Conservation (phyloP, 2,797 vertebrate species). For the Lagorchestes hirsutus region DNA sequence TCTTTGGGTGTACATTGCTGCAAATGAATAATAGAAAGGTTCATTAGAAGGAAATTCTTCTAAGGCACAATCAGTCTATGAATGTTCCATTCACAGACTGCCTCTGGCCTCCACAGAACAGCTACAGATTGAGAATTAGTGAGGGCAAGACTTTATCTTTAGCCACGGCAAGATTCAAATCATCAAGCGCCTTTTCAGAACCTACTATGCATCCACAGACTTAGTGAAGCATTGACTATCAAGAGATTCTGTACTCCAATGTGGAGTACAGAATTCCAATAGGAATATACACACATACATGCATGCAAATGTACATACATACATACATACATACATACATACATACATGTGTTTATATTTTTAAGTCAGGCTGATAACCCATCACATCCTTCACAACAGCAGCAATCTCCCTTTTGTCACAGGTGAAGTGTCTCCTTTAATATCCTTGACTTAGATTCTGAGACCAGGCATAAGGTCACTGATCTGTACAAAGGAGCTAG, state of each 20-base stretch:
- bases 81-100: slow-evolving; percentile 79
- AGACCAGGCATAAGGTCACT: background rate
- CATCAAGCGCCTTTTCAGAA: background rate
- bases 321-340: too few relatives aligned
- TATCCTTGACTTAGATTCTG: background rate
- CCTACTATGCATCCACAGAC: background rate
- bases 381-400: background rate
- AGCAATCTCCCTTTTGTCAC: background rate
- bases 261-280: background rate
- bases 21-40: slow-evolving; percentile 75
- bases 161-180: background rate
- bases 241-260: background rate
- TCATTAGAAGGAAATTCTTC: slow-evolving; percentile 80
- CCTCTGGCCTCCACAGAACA: slow-evolving; percentile 81
- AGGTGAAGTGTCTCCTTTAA: background rate
- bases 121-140: slow-evolving; percentile 66
- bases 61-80: slow-evolving; percentile 78
- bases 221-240: background rate
- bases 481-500: background rate
- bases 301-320: too few relatives aligned
- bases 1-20: slow-evolving; percentile 65
- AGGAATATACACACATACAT: background rate
- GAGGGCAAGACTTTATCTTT: background rate
- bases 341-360: background rate
- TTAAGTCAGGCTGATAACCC: background rate